Base-by-base conservation (phyloP, 2,797 vertebrate genomes). In the Poecilia gillii region DNA sequence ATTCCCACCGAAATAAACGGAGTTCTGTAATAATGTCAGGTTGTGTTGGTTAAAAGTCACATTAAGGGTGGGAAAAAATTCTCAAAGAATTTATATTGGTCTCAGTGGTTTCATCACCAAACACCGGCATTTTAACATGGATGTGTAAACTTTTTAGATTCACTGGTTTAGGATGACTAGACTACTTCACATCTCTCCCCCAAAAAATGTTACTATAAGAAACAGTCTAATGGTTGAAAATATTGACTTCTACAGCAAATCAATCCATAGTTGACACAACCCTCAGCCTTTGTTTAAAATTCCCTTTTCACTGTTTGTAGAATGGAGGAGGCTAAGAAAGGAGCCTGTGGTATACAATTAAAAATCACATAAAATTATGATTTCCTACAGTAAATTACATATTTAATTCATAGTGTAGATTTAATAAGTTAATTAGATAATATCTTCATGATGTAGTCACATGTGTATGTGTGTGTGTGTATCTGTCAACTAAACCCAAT, bases 161-260 rank as follows among this genome's bases (percentile, higher is more conserved):
- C 64, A 41, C 18, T 41, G 39, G 43, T 25, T 64, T 64, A 64
- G 6, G 73, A 91, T 73, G 81, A 83, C 46, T 75, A 83, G 41
- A 82, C 80, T 59, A 57, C 64, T 82, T 81, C 12, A 47, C 78
- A 55, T 72, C 71, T 72, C 28, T 33, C 51, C 47, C 47, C 47
- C 77, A 76, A 72, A 41, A 73, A 75, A 81, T 68, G 53, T 41
- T 74, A 74, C 81, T 84, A 36, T 74, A 43, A 66, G 47, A 51
- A 78, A 81, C 79, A 79, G 81, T 81, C 8, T 57, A 7, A n/a
- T n/a, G 23, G 59, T 74, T 75, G 43, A 73, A 55, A 47, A 77
- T 78, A 16, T 76, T 36, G 45, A 74, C 53, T 81, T 51, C 41
- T 72, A 79, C 51, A 82, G 64, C 59, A 84, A 47, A 78, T 79